Base-by-base conservation (phyloP, 2,113 vertebrate genomes). In the Pardalotus punctatus region DNA sequence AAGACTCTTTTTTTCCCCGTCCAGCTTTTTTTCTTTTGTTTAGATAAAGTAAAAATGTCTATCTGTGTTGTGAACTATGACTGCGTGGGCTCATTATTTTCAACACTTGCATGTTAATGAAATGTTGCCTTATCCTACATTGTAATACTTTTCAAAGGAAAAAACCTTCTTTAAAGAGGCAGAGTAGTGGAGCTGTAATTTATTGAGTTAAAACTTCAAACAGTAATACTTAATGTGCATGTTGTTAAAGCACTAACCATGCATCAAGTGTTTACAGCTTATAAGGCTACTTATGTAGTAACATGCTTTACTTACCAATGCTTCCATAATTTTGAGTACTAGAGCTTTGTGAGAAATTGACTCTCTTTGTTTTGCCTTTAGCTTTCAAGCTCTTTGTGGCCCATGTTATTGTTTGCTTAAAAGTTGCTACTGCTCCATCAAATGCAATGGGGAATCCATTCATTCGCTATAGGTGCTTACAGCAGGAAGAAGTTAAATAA, bases 81-180 rank as follows among this genome's bases (percentile, higher is more conserved):
- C 71, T 61, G 6, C 90, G 51, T 66, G 88, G 51, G 16, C 48
- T 88, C 29, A 16, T 93, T 89, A 78, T 95, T 96, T 93, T 86
- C 80, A 74, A 31, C 53, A 33, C 67, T 96, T 74, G 40, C 48
- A 60, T 76, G 40, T 88, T 94, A 94, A 93, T 94, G 76, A 94
- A 92, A 69, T 58, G 48, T 73, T 93, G 66, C 65, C 38, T 90
- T 89, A 91, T 80, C 35, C 71, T 93, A 33, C 5, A 6, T 8
- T 45, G 24, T 74, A 73, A 71, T 78, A 43, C 28, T 95, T 94
- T 70, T 60, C 48, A 78, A 84, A 94, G 36, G 48, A 40, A 76
- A 87, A 79, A 53, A 10, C 2, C 19, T n/a, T 48, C 42, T 83
- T 78, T 50, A 90, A 94, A 82, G 80, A 86, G 76, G 38, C 65